Percentiles rank a stretch among this genome's conserved stretches.
phyloP scores from a whole-genome alignment of 2,113 vertebrate genomes.

The Callionymus lyra region DNA sequence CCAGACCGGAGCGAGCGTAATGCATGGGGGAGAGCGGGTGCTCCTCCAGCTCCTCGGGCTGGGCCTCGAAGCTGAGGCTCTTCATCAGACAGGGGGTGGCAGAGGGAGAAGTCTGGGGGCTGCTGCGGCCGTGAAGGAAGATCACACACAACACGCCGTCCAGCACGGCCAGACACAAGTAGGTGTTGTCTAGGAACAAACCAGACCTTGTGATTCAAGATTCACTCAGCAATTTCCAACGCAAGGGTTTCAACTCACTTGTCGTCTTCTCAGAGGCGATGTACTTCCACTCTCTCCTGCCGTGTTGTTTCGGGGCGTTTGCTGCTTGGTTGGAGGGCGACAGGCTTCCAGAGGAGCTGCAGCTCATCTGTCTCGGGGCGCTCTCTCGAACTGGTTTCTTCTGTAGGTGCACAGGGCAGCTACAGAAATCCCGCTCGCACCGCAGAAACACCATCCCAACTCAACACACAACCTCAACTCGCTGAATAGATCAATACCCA shows the following conservation, averaged over 20 bases:
- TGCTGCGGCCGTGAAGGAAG: constrained; percentile 91
- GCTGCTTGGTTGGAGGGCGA: constrained; percentile 77
- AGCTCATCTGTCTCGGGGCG: constrained; percentile 86
- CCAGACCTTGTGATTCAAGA: no score
- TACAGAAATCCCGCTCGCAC: constrained; percentile 75
- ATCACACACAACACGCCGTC: constrained; percentile 89
- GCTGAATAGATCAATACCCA: no score
- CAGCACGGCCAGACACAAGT: constrained; percentile 93
- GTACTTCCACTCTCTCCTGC: constrained; percentile 97
- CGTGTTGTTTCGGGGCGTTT: constrained; percentile 63
- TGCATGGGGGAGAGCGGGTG: constrained; percentile 91
- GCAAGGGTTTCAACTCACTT: constrained; percentile 68
- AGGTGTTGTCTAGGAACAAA: constrained; percentile 74
- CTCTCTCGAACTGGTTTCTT: constrained; percentile 93
- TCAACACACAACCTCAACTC: no score
- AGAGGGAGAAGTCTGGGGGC: constrained; percentile 87
- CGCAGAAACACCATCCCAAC: constrained; percentile 18
- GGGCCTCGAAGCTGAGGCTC: constrained; percentile 91
- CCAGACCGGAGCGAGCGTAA: constrained; percentile 89
- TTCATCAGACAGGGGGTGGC: constrained; percentile 88
- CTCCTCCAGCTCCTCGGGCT: constrained; percentile 73
- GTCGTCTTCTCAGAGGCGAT: constrained; percentile 95
- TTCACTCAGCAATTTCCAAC: constrained; percentile 2
- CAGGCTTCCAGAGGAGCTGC: constrained; percentile 86
- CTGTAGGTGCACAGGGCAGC: constrained; percentile 94